Evolutionary conservation across 2,113 vertebrate genomes (phyloP).

Genomic region (Regulus satrapa): DNA sequence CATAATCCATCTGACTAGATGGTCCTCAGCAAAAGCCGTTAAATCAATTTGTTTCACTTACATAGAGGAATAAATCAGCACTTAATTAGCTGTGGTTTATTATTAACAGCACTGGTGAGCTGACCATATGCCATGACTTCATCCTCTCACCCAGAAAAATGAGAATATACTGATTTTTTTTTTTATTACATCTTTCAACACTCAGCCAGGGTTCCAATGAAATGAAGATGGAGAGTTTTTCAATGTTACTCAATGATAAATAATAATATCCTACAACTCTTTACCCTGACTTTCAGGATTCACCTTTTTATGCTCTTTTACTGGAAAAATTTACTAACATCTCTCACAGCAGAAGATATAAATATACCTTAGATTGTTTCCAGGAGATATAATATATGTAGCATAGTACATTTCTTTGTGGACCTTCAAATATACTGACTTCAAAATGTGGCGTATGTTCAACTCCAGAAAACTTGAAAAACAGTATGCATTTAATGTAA

Average conservation of each 20-base stretch:
- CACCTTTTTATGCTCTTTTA: neutral
- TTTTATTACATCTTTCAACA: constrained; percentile 70
- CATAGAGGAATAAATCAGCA: constrained; percentile 77
- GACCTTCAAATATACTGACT: constrained; percentile 5
- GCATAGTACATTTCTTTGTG: neutral
- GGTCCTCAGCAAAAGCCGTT: constrained; percentile 71
- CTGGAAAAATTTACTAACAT: neutral
- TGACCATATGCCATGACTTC: constrained; percentile 82
- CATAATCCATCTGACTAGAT: constrained; percentile 76
- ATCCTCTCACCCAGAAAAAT: constrained; percentile 75
- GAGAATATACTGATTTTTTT: constrained; percentile 70
- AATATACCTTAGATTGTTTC: constrained; percentile 5
- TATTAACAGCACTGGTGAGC: constrained; percentile 77
- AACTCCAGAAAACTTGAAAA: constrained; percentile 31
- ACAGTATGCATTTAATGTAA: constrained; percentile 44
- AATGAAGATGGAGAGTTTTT: neutral
- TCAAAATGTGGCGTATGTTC: constrained; percentile 35
- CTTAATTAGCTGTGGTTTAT: constrained; percentile 80
- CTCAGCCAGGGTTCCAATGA: neutral
- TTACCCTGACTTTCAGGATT: constrained; percentile 7
- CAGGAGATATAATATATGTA: neutral
- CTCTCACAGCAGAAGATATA: neutral
- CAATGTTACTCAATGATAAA: constrained; percentile 9
- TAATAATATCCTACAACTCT: neutral
- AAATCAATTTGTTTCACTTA: constrained; percentile 81